A percentile compares a stretch with the other conserved stretches of the same genome.
phyloP scores from a whole-genome alignment of 2,113 vertebrate species.

The Athene noctua region DNA sequence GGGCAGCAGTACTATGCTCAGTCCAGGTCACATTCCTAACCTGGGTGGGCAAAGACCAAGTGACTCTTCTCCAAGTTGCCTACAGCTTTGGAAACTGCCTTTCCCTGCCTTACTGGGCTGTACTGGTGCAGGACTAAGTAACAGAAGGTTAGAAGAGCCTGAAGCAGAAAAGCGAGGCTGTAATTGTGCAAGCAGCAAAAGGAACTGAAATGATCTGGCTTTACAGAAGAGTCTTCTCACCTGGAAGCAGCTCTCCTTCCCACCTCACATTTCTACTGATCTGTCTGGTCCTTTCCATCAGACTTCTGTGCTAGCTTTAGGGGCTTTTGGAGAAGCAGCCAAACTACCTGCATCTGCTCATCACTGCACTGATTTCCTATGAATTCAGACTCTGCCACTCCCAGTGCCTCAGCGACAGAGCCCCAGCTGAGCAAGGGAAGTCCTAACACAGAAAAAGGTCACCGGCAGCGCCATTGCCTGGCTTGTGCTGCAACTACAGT shows the following conservation, averaged over 20 bases:
- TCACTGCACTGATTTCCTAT: background rate
- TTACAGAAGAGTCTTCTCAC: background rate
- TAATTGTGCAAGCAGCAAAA: background rate
- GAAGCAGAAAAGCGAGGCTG: background rate
- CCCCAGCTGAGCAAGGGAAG: background rate
- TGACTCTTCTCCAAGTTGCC: background rate
- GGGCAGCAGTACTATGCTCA: background rate
- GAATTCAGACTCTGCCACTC: background rate
- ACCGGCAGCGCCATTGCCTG: background rate
- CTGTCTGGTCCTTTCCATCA: background rate
- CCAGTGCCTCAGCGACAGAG: background rate
- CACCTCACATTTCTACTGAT: background rate
- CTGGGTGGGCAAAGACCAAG: background rate
- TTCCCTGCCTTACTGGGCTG: background rate
- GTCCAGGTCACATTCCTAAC: background rate
- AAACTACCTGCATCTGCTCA: background rate
- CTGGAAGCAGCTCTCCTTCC: background rate
- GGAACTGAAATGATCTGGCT: background rate
- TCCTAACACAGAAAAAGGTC: background rate
- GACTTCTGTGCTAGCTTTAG: background rate
- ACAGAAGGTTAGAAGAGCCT: background rate
- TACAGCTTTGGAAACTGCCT: background rate
- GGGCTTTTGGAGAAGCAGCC: background rate
- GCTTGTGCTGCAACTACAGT: background rate
- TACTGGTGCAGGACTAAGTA: background rate